Evolutionary conservation across 1,140 invertebrate genomes (phyloP), one percentile per base, ranked within the genome.

Genomic region (Drosophila nigromelanica): DNA sequence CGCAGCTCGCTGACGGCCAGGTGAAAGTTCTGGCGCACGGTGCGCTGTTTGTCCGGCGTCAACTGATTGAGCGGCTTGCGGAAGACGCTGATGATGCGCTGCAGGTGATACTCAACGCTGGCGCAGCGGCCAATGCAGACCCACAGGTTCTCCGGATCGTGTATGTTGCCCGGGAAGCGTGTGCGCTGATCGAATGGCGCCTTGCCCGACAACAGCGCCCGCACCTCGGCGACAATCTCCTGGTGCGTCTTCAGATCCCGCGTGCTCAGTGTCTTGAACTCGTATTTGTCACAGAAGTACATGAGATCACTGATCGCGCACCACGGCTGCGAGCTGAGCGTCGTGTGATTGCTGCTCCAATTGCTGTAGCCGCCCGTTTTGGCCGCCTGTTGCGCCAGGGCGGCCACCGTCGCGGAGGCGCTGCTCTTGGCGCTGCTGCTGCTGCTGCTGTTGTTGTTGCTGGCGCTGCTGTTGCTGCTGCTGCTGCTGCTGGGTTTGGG

Each of bases 71-170:
- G 58, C 0, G 90, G 90, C 47, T 85, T 91, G 1, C 90, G 72
- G 39, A 91, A 91, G 50, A 81, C 74, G 55, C 71, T 91, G 4
- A 89, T 60, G 50, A 91, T 91, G 68, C 90, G 78, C 24, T 91
- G 83, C 58, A 91, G 64, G 47, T 91, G 90, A 37, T 91, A 91
- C 48, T 91, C 90, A 11, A 91, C 80, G 52, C 90, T 83, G 56
- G 90, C 82, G 37, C 90, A 90, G 15, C 90, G 86, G 3, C 90
- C 78, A 27, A 91, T 90, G 66, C 90, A 91, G 4, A 91, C 80
- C 86, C 82, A 91, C n/a, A 91, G 58, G 56, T 91, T 91, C 78
- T 91, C 90, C 37, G 90, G 82, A 68, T 90, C 90, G 40, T 80
- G 82, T 10, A 91, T 91, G 74, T 91, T 86, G 48, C 73, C 86